phyloP scores from a whole-genome alignment of 2,113 vertebrate genomes.

The Podarcis muralis region DNA sequence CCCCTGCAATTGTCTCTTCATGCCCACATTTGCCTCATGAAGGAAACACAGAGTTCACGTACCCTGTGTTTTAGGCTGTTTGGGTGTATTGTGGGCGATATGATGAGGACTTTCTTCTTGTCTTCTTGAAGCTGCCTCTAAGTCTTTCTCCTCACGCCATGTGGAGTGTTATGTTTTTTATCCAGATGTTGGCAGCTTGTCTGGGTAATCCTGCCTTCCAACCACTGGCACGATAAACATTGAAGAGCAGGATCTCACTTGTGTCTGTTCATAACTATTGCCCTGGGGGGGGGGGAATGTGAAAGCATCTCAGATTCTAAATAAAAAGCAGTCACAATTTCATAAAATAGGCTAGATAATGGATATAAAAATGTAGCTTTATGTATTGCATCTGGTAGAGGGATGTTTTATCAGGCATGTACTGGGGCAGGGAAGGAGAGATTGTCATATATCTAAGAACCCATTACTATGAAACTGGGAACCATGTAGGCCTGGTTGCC shows the following conservation, averaged over 20 bases:
- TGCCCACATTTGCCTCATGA: neutral
- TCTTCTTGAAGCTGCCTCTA: rapidly evolving
- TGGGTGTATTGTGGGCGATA: neutral
- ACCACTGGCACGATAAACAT: neutral
- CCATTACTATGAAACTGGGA: neutral
- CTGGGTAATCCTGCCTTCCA: neutral
- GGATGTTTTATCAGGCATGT: neutral
- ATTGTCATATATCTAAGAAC: neutral
- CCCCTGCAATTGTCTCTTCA: neutral
- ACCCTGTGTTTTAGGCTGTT: neutral
- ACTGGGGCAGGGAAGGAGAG: rapidly evolving
- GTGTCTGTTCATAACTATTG: neutral
- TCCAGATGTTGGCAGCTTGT: neutral
- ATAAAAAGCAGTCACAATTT: neutral
- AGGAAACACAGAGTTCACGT: neutral
- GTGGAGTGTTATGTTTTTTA: neutral
- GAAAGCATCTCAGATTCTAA: neutral
- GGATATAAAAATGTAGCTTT: neutral
- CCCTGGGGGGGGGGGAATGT: too few relatives aligned
- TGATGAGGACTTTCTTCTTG: neutral
- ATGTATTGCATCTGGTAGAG: neutral
- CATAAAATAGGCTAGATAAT: neutral
- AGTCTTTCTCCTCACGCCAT: neutral
- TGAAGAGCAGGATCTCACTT: neutral
- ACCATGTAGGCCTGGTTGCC: neutral